phyloP scores from a whole-genome alignment of 2,113 vertebrate species.

The Charadrius vociferus region DNA sequence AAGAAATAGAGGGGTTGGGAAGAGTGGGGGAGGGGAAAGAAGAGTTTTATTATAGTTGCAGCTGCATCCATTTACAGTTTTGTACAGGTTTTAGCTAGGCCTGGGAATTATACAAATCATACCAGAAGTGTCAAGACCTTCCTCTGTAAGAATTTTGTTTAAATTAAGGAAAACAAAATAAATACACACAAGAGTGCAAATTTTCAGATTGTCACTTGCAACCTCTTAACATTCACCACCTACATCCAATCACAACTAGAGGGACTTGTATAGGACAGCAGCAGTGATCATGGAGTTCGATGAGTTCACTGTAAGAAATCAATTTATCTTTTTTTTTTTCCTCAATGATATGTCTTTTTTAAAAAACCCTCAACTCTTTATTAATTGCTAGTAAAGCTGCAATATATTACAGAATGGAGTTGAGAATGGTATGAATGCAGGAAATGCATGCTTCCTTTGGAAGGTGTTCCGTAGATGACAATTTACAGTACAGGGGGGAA shows the following conservation, averaged over 20 bases:
- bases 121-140: conserved; percentile 74
- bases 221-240: conserved; percentile 84
- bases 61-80: conserved; percentile 77
- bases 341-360: conserved; percentile 63
- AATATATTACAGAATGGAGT: conserved; percentile 69
- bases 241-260: conserved; percentile 76
- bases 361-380: conserved; percentile 59
- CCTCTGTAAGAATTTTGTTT: conserved; percentile 72
- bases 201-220: conserved; percentile 90
- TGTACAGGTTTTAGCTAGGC: conserved; percentile 74
- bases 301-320: conserved; percentile 67
- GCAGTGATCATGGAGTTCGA: conserved; percentile 71
- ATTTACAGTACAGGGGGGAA: conserved; percentile 71
- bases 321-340: conserved; percentile 3
- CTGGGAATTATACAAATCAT: conserved; percentile 74
- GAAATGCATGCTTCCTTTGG: conserved; percentile 73
- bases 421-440: conserved; percentile 60
- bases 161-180: conserved; percentile 77
- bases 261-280: conserved; percentile 69
- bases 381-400: conserved; percentile 71
- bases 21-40: conserved; percentile 22
- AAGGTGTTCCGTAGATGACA: conserved; percentile 64
- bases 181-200: conserved; percentile 86
- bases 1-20: conserved; percentile 66
- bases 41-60: conserved; percentile 70